Conservation (phyloP, 2,888 invertebrate genomes). For the Pandemis heparana region DNA sequence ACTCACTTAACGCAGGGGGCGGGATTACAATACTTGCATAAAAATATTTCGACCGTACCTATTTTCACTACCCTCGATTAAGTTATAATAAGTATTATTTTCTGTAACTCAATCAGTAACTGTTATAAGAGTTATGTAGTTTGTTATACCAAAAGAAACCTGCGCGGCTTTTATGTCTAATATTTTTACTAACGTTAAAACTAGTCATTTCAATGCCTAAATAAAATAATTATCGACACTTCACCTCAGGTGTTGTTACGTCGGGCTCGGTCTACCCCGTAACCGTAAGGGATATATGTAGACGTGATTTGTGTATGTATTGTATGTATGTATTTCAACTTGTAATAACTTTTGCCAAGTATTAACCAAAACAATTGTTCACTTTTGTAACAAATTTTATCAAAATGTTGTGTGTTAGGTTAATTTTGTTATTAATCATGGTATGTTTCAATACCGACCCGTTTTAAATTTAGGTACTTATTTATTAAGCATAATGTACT, state of each 20-base stretch:
- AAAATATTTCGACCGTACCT: not conserved
- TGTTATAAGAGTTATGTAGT: not conserved
- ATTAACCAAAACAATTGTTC: slow-evolving; percentile 83
- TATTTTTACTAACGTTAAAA: slow-evolving; percentile 48
- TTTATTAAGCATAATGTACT: slow-evolving; percentile 47
- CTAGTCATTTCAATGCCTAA: slow-evolving; percentile 56
- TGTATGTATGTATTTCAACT: too few relatives aligned
- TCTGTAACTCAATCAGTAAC: not conserved
- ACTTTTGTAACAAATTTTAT: slow-evolving; percentile 82
- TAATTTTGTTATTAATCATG: slow-evolving; percentile 69
- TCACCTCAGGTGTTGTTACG: too few relatives aligned
- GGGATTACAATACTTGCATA: not conserved
- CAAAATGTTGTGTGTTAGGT: slow-evolving; percentile 76
- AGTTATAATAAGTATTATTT: not conserved
- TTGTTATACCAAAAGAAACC: not conserved
- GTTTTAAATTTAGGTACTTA: slow-evolving; percentile 62
- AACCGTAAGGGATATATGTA: too few relatives aligned
- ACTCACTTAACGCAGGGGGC: not conserved
- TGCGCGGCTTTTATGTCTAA: slow-evolving; percentile 26
- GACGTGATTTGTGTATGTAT: too few relatives aligned
- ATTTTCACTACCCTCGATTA: too few relatives aligned
- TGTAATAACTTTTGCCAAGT: slow-evolving; percentile 54
- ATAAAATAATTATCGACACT: slow-evolving; percentile 62
- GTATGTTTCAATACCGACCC: slow-evolving; percentile 71
- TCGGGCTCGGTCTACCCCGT: too few relatives aligned